A percentile compares a stretch with the other conserved stretches of the same genome.
Evolutionary conservation across 1,140 invertebrate species (phyloP).

Genomic region (Adelges cooleyi): DNA sequence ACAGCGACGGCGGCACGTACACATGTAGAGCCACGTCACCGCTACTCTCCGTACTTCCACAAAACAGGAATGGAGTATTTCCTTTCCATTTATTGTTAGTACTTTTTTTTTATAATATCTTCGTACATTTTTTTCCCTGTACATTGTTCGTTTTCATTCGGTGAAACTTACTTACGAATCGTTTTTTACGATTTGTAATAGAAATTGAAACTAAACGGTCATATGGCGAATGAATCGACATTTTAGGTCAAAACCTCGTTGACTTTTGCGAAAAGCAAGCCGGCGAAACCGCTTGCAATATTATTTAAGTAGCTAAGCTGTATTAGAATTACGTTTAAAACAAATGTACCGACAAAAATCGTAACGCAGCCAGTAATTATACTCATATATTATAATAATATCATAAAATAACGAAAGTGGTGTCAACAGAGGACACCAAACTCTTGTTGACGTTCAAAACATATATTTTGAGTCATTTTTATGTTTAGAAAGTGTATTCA

Average conservation of each 20-base stretch:
- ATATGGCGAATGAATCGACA: neutral
- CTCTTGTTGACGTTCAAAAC: too few species aligned
- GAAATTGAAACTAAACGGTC: slow-evolving; percentile 12
- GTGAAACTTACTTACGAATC: slow-evolving; percentile 20
- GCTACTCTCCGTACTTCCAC: neutral
- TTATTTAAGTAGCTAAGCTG: too few species aligned
- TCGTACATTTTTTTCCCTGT: neutral
- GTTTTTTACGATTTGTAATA: neutral
- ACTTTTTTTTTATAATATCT: neutral
- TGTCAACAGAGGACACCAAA: too few species aligned
- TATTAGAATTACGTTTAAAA: too few species aligned
- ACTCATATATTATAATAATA: too few species aligned
- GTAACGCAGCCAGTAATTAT: too few species aligned
- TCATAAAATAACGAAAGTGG: too few species aligned
- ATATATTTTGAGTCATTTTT: too few species aligned
- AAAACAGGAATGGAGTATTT: slow-evolving; percentile 14
- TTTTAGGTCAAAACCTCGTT: slow-evolving; percentile 18
- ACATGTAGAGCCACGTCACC: neutral
- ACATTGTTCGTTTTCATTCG: slow-evolving; percentile 24
- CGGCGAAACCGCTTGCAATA: too few species aligned
- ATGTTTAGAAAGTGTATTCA: too few species aligned
- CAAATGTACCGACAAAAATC: too few species aligned
- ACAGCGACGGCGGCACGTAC: neutral
- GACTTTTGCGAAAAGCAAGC: slow-evolving; percentile 2
- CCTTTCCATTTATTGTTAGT: slow-evolving; percentile 9